phyloP scores from a whole-genome alignment of 1,140 invertebrate genomes.

The Antheraea pernyi region DNA sequence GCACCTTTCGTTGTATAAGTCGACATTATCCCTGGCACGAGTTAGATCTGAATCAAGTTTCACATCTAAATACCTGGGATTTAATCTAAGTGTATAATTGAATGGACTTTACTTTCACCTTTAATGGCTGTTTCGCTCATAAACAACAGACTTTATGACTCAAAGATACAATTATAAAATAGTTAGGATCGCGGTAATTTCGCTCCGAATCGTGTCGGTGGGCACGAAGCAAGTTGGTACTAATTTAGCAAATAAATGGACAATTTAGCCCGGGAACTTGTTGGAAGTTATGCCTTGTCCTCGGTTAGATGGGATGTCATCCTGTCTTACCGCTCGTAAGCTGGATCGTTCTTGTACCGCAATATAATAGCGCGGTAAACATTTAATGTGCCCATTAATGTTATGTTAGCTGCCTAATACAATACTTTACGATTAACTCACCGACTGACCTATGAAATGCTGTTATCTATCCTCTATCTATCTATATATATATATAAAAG shows the following conservation, averaged over 20 bases:
- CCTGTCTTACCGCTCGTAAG: constrained; percentile 12
- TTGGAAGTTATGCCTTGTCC: constrained; percentile 26
- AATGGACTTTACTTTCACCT: constrained; percentile 14
- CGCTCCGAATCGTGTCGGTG: constrained; percentile 10
- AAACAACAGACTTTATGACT: constrained; percentile 23
- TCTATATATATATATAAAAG: too few relatives aligned
- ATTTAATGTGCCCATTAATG: constrained; percentile 3
- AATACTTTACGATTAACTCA: constrained; percentile 1
- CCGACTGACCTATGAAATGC: too few relatives aligned
- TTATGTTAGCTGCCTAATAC: background rate
- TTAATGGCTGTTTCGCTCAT: constrained; percentile 8
- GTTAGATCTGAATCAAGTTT: constrained; percentile 9
- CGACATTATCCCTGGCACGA: background rate
- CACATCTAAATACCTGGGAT: constrained; percentile 9
- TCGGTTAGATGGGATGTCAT: constrained; percentile 21
- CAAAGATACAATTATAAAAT: constrained; percentile 30
- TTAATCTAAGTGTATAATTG: constrained; percentile 14
- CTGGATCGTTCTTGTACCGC: background rate
- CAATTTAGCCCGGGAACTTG: constrained; percentile 31
- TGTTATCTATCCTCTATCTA: too few relatives aligned
- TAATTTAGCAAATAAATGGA: constrained; percentile 40
- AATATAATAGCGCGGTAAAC: constrained; percentile 5
- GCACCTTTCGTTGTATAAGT: background rate
- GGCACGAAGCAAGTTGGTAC: constrained; percentile 24
- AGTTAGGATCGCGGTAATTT: constrained; percentile 27